Evolutionary conservation across 2,113 vertebrate genomes (phyloP).

Genomic region (cattle (Bos taurus)): ARS-UCD2.0 NC_037337.1:58223501-58224000

Average conservation of each 20-base stretch:
- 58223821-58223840: neutral
- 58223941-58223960: constrained; percentile 80
- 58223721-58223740: no score
- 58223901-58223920: neutral
- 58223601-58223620: no score
- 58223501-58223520: neutral
- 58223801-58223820: neutral
- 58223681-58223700: no score
- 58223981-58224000: constrained; percentile 15
- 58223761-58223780: neutral
- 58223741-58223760: neutral
- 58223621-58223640: no score
- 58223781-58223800: neutral
- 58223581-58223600: neutral
- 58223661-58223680: no score
- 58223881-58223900: neutral
- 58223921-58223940: neutral
- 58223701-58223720: no score
- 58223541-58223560: neutral
- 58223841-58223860: neutral
- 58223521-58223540: no score
- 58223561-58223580: neutral
- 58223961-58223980: constrained; percentile 78
- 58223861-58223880: neutral
- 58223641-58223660: no score